Base-by-base conservation (phyloP, 64 coral and sea anemone species). In the Stichodactyla helianthus region DNA sequence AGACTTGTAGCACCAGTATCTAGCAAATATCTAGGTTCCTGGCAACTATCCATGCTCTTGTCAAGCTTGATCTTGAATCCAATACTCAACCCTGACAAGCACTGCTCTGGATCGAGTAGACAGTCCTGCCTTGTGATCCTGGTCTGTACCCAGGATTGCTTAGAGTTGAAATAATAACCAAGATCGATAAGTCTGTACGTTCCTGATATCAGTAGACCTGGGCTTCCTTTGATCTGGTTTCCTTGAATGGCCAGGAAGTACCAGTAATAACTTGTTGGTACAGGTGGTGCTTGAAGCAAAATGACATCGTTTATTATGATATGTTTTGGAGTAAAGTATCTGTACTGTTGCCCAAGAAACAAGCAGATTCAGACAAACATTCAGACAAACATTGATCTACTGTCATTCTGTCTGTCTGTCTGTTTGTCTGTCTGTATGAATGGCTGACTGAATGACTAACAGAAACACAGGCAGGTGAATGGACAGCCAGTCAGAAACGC, bases 201-300 rank as follows among this genome's bases (percentile, higher is more conserved):
- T 17, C 97, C 97, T 35, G 82, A 82, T 71, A 93, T 94, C 13
- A 35, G 5, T 50, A 99, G 57, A 4, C 88, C 83, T 20, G 93
- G 93, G 18, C 13, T 53, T 50, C 97, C 97, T 14, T 81, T 35
- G 28, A 92, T 86, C 51, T 82, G 76, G 55, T 94, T 92, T 6
- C 90, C 10, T 31, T 57, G 67, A 0, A 95, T 82, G 8, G 93
- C 77, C 93, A 99, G 67, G 82, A 99, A 93, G 44, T 94, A 95
- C 97, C 97, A 99, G 68, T 93, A 95, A 87, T 99, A 99, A 65
- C 88, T 95, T 6, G 93, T 82, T 53, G 91, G 89, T 51, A 99
- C 59, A 5, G 95, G 92, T 18, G 95, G 95, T 12, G 88, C 95
- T 93, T 71, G 6, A 82, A 44, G 85, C 8, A 89, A 71, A 31